Evolutionary conservation across 2,888 invertebrate genomes (phyloP).

Genomic region (Xestoiulus laeticollis): DNA sequence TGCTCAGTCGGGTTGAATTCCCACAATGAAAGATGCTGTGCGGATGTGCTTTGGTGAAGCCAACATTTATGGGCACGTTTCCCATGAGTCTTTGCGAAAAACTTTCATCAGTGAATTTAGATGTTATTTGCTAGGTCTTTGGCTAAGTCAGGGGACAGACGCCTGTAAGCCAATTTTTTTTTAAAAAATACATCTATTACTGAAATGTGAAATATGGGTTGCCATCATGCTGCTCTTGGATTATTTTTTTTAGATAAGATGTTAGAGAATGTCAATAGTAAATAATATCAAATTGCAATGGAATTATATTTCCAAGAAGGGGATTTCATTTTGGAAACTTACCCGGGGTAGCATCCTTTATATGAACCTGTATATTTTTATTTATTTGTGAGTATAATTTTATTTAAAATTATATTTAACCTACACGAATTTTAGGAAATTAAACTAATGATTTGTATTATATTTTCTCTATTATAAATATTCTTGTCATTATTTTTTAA

Average conservation of each 20-base stretch:
- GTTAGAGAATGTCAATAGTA: too few species aligned
- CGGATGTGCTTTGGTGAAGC: conserved; percentile 21
- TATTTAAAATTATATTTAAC: too few species aligned
- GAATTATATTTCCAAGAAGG: neutral
- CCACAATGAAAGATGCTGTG: conserved; percentile 37
- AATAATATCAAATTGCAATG: neutral
- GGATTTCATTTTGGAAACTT: neutral
- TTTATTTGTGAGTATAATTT: too few species aligned
- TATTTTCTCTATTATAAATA: too few species aligned
- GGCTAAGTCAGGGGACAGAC: neutral
- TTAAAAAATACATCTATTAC: neutral
- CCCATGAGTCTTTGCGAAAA: conserved; percentile 28
- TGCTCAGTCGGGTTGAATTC: neutral
- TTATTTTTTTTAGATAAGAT: too few species aligned
- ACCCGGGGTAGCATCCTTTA: too few species aligned
- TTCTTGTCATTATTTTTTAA: too few species aligned
- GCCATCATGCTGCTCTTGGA: too few species aligned
- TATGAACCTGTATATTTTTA: too few species aligned
- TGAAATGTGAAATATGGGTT: too few species aligned
- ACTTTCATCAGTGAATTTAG: conserved; percentile 11
- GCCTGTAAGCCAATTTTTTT: neutral
- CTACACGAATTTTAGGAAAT: too few species aligned
- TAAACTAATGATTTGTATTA: too few species aligned
- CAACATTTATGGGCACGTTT: conserved; percentile 37
- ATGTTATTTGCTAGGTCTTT: neutral